Evolutionary conservation across 2,113 vertebrate species (phyloP).

Genomic region (Bos indicus): DNA sequence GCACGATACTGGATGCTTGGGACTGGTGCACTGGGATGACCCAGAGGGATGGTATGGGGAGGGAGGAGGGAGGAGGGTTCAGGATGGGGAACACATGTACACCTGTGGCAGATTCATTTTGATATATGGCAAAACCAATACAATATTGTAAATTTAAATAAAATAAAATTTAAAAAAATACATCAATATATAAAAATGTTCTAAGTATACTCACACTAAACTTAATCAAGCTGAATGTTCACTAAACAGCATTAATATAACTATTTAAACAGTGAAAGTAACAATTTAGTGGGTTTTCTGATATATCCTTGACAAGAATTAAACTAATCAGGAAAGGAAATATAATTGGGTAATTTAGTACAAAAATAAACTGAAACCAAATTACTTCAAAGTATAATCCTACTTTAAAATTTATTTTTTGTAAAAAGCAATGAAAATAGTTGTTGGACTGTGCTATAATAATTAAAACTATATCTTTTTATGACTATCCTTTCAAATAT

Average conservation of each 20-base stretch:
- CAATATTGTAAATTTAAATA: too few relatives aligned
- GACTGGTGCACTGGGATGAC: too few relatives aligned
- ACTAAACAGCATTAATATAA: neutral
- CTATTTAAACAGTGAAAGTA: neutral
- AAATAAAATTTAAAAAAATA: neutral
- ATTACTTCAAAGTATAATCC: neutral
- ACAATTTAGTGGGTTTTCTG: neutral
- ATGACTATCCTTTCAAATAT: neutral
- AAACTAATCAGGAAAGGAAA: neutral
- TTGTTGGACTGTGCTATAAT: neutral
- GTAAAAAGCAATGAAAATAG: neutral
- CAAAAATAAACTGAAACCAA: conserved; percentile 1
- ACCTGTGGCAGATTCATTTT: too few relatives aligned
- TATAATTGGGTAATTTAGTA: neutral
- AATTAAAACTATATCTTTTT: neutral
- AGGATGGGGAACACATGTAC: too few relatives aligned
- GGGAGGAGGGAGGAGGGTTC: too few relatives aligned
- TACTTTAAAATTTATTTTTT: neutral
- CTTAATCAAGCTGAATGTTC: neutral
- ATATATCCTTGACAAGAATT: neutral
- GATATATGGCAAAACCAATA: too few relatives aligned
- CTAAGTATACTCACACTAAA: neutral
- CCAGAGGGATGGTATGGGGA: too few relatives aligned
- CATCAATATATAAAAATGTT: neutral
- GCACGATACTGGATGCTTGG: too few relatives aligned